A percentile compares a stretch with the other conserved stretches of the same genome.
These are phyloP conservation scores for Melikaiella ostensackeni DNA, from an alignment of 2,888 invertebrate genomes.

Conservation along the genomic window DNA sequence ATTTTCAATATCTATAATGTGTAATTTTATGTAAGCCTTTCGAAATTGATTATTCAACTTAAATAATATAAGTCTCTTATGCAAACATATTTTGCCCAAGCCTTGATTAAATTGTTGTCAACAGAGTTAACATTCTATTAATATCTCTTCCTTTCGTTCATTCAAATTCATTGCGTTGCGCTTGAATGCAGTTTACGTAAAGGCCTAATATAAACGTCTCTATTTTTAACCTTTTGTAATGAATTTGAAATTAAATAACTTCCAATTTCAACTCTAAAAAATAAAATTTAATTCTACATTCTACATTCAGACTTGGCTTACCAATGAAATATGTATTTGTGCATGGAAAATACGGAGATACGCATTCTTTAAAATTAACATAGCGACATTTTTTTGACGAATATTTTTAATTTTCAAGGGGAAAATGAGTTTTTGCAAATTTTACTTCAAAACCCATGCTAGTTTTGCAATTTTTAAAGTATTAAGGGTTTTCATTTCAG, in stretches of 20 bases:
- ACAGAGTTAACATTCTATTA: conserved; percentile 11
- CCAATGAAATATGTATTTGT: no score
- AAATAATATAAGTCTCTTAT: neutral
- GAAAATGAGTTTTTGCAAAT: no score
- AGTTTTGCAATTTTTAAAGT: no score
- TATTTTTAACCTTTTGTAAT: conserved; percentile 28
- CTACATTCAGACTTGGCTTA: no score
- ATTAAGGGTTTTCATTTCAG: no score
- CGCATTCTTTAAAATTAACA: no score
- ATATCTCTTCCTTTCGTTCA: conserved; percentile 8
- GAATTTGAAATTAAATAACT: neutral
- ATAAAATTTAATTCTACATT: neutral
- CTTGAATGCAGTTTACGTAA: conserved; percentile 27
- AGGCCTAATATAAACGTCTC: neutral
- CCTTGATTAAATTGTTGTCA: conserved; percentile 3
- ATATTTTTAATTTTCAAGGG: no score
- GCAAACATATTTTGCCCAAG: neutral
- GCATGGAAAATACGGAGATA: no score
- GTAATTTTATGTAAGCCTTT: neutral
- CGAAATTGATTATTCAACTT: neutral
- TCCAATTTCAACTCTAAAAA: neutral
- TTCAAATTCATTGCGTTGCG: conserved; percentile 18
- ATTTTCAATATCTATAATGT: no score
- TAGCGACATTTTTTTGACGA: no score
- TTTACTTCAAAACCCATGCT: no score